Percentiles rank a stretch among this genome's conserved stretches.
phyloP scores from a whole-genome alignment of 2,113 vertebrate genomes.

The Microtus montanus region DNA sequence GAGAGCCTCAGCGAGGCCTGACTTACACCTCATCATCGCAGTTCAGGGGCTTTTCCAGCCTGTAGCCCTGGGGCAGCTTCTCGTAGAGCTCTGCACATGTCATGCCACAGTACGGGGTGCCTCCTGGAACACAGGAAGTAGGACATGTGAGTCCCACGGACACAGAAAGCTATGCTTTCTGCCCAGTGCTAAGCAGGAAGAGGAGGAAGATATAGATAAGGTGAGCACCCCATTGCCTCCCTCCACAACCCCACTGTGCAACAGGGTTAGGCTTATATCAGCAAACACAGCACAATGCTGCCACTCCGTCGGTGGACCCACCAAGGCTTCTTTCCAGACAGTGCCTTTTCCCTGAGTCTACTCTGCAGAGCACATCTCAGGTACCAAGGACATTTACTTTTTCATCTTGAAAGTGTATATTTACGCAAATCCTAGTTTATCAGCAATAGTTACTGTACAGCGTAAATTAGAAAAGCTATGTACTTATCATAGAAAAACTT shows the following conservation, averaged over 20 bases:
- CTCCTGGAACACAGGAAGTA: constrained; percentile 83
- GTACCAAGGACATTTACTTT: not conserved
- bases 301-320: not conserved
- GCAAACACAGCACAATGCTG: fast-evolving
- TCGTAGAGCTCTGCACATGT: constrained; percentile 93
- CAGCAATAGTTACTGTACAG: not conserved
- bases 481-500: not conserved
- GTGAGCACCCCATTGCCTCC: fast-evolving
- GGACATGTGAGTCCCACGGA: not conserved
- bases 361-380: not conserved
- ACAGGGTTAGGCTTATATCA: not conserved
- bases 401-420: not conserved
- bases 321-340: fast-evolving
- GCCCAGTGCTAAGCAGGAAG: not conserved
- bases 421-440: not conserved
- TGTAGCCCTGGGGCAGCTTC: constrained; percentile 92
- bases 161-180: not conserved
- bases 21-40: constrained; percentile 94
- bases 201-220: fast-evolving
- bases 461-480: not conserved
- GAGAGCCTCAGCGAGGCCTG: not conserved
- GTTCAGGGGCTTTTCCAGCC: constrained; percentile 93
- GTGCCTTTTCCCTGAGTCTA: not conserved
- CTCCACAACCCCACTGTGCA: fast-evolving
- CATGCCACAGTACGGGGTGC: constrained; percentile 93